Percentiles rank a stretch among this genome's conserved stretches.
phyloP scores from a whole-genome alignment of 2,113 vertebrate genomes.

The Xenopus borealis region DNA sequence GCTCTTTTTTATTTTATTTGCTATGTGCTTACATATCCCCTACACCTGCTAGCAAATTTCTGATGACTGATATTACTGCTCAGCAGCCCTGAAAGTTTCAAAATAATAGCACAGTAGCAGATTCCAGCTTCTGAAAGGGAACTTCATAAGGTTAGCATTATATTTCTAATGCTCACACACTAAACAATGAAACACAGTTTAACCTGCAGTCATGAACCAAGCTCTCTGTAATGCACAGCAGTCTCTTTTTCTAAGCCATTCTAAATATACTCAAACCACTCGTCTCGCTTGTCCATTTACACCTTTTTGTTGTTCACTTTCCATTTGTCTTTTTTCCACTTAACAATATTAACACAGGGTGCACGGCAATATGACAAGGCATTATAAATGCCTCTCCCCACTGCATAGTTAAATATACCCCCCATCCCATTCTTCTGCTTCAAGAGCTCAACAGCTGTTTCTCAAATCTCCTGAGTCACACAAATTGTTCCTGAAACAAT shows the following conservation, averaged over 20 bases:
- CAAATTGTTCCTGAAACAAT: conserved; percentile 38
- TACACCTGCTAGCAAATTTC: too few species aligned
- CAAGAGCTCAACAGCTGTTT: conserved; percentile 51
- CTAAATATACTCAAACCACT: conserved; percentile 36
- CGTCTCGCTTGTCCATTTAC: conserved; percentile 32
- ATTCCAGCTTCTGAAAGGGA: too few species aligned
- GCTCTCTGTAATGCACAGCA: too few species aligned
- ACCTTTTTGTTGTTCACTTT: conserved; percentile 42
- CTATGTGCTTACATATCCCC: too few species aligned
- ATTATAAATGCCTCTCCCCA: not conserved
- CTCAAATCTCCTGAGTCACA: conserved; percentile 19
- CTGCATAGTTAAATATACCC: not conserved
- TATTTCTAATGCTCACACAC: too few species aligned
- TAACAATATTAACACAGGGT: conserved; percentile 17
- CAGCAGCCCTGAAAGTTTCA: too few species aligned
- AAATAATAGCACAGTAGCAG: too few species aligned
- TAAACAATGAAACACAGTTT: too few species aligned
- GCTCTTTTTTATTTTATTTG: too few species aligned
- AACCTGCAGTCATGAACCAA: too few species aligned
- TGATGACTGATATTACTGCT: too few species aligned
- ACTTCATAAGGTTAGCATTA: too few species aligned
- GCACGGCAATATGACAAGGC: conserved; percentile 4
- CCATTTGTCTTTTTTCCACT: conserved; percentile 38
- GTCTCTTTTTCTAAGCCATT: not conserved
- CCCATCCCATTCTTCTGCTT: conserved; percentile 11